Evolutionary conservation across 2,113 vertebrate genomes (phyloP).

Genomic region (Triplophysa rosa): DNA sequence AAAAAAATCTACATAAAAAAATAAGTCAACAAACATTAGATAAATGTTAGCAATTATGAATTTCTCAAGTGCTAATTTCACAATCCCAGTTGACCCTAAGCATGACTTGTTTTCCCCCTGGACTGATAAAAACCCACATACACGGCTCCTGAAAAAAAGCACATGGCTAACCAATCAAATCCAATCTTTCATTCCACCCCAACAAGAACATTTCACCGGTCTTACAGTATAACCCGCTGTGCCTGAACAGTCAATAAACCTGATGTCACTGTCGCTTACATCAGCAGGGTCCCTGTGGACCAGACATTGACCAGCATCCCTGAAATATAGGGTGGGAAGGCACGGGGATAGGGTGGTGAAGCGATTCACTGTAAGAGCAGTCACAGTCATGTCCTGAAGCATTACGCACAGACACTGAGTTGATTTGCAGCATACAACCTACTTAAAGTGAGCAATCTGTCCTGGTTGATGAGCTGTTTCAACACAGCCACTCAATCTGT

Average conservation of each 20-base stretch:
- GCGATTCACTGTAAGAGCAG: slow-evolving; percentile 26
- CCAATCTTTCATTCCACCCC: not conserved
- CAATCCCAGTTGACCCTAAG: too few relatives aligned
- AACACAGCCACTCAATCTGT: slow-evolving; percentile 29
- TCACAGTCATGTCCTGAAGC: slow-evolving; percentile 6
- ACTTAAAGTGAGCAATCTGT: slow-evolving; percentile 36
- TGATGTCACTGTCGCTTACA: slow-evolving; percentile 69
- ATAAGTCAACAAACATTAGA: too few relatives aligned
- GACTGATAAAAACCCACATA: too few relatives aligned
- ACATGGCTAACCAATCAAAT: too few relatives aligned
- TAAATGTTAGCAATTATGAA: too few relatives aligned
- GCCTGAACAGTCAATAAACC: slow-evolving; percentile 75
- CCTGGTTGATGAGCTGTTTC: slow-evolving; percentile 32
- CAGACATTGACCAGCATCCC: not conserved
- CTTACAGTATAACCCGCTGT: slow-evolving; percentile 61
- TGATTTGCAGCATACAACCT: slow-evolving; percentile 33
- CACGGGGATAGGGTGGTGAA: not conserved
- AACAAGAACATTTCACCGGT: slow-evolving; percentile 58
- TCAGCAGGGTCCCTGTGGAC: slow-evolving; percentile 53
- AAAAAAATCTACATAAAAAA: too few relatives aligned
- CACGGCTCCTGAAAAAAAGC: too few relatives aligned
- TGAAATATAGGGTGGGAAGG: not conserved
- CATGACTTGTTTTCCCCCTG: too few relatives aligned
- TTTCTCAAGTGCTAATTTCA: too few relatives aligned
- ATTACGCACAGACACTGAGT: slow-evolving; percentile 7